These are phyloP conservation scores for Chalcosyrphus nemorum DNA, from an alignment of 2,888 invertebrate species.

Conservation along the genomic window DNA sequence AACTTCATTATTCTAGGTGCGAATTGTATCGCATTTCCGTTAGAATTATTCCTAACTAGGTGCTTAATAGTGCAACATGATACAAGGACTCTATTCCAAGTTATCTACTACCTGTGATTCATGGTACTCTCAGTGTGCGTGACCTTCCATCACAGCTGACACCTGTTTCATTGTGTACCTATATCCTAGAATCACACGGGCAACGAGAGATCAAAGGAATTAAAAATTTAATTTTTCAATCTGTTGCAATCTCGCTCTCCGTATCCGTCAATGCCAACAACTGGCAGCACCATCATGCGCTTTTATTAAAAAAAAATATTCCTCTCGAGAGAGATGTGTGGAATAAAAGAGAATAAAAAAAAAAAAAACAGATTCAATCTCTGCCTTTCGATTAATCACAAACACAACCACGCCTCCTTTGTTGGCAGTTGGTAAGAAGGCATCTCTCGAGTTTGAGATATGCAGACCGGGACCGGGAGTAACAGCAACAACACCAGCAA, in stretches of 20 bases:
- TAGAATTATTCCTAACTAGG: background rate
- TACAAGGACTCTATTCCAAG: background rate
- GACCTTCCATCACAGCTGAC: conserved; percentile 53
- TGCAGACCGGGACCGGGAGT: conserved; percentile 25
- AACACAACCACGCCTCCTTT: conserved; percentile 58
- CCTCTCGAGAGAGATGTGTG: conserved; percentile 1
- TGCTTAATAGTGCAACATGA: background rate
- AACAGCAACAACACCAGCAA: conserved; percentile 8
- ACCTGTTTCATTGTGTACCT: conserved; percentile 36
- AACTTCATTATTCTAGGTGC: conserved; percentile 40
- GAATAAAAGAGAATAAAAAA: conserved; percentile 1
- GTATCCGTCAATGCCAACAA: conserved; percentile 70
- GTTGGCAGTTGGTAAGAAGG: conserved; percentile 44
- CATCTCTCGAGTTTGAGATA: conserved; percentile 36
- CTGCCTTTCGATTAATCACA: conserved; percentile 71
- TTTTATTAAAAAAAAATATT: conserved; percentile 56
- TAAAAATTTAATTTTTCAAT: conserved; percentile 71
- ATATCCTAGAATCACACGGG: background rate
- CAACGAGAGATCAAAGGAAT: conserved; percentile 55
- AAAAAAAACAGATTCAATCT: conserved; percentile 63
- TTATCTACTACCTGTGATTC: background rate
- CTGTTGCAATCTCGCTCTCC: conserved; percentile 54
- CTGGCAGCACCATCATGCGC: conserved; percentile 51
- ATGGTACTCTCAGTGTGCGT: conserved; percentile 1
- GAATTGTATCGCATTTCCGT: conserved; percentile 3